Evolutionary conservation across 2,797 vertebrate species (phyloP).

Genomic region (Clarias pachynema): DNA sequence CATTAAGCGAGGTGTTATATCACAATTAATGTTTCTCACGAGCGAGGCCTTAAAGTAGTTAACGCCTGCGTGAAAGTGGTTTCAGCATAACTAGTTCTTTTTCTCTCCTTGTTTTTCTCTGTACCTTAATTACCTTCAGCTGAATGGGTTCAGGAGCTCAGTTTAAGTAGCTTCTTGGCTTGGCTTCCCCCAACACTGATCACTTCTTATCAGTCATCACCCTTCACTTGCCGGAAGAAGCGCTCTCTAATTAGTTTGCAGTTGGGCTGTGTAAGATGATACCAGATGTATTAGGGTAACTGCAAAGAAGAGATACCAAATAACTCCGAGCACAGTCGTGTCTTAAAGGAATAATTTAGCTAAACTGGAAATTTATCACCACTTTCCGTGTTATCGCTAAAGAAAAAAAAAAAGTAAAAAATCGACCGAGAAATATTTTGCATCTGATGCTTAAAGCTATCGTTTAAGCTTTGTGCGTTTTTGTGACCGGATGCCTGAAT

Average conservation of each 20-base stretch:
- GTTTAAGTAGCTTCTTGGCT: conserved; percentile 37
- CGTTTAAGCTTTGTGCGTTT: neutral
- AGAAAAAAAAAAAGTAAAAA: neutral
- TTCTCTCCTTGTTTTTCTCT: conserved; percentile 10
- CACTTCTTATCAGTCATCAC: conserved; percentile 43
- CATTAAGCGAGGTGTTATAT: conserved; percentile 15
- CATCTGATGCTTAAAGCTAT: neutral
- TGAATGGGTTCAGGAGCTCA: conserved; percentile 26
- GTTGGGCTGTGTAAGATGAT: conserved; percentile 39
- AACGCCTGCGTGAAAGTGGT: neutral
- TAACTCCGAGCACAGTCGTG: neutral
- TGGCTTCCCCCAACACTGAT: conserved; percentile 28
- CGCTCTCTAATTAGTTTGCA: conserved; percentile 41
- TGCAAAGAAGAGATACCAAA: conserved; percentile 39
- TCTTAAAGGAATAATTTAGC: neutral
- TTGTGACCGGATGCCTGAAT: neutral
- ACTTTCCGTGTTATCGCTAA: neutral
- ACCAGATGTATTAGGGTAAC: conserved; percentile 30
- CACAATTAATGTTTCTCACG: conserved; percentile 20
- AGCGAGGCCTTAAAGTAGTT: conserved; percentile 11
- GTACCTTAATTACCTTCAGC: conserved; percentile 14
- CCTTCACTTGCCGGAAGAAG: conserved; percentile 26
- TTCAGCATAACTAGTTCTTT: neutral
- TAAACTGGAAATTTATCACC: neutral
- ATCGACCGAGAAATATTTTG: neutral